Evolutionary conservation across 2,797 vertebrate genomes (phyloP).

Genomic region (Hyperoplus lanceolatus): DNA sequence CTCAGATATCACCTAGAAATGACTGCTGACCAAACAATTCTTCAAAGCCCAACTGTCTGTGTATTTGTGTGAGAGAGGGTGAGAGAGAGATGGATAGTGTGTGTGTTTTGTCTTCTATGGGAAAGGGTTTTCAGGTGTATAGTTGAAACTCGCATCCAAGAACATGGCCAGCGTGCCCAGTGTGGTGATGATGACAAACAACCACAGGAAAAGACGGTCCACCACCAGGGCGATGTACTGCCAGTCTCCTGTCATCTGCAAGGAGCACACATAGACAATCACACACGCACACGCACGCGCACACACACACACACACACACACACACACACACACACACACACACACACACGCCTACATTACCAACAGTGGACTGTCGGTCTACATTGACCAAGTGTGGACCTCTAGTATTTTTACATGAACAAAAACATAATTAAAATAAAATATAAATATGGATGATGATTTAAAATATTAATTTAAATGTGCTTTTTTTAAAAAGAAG

Average conservation of each 20-base stretch:
- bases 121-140: constrained; percentile 85
- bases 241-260: constrained; percentile 87
- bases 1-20: constrained; percentile 28
- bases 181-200: constrained; percentile 87
- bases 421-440: no score
- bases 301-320: constrained; percentile 23
- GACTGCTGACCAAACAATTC: not conserved
- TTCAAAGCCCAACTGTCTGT: constrained; percentile 6
- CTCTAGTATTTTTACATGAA: no score
- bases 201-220: constrained; percentile 88
- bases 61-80: constrained; percentile 20
- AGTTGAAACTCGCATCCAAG: constrained; percentile 88
- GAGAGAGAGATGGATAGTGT: not conserved
- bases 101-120: constrained; percentile 61
- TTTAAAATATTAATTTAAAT: no score
- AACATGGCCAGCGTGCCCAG: constrained; percentile 88
- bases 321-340: constrained; percentile 16
- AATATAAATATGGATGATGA: no score
- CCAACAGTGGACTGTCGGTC: no score
- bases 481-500: no score
- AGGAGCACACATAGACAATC: constrained; percentile 40
- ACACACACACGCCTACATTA: no score
- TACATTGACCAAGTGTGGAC: no score
- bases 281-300: constrained; percentile 9
- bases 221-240: constrained; percentile 87